Conservation (phyloP, 2,888 invertebrate species). For the Drosophila neoperkinsi region DNA sequence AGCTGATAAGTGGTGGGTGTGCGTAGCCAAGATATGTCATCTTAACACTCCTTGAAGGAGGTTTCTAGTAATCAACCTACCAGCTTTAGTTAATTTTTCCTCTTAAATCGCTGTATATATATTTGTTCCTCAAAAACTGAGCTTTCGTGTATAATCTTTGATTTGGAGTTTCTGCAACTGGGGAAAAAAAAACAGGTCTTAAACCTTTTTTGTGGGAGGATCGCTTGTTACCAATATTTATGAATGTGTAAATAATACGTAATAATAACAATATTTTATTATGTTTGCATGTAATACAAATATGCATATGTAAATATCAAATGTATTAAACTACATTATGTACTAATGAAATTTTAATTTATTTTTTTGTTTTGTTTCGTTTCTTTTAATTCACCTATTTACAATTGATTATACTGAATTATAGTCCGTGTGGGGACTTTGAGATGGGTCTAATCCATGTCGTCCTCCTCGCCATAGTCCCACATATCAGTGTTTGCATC, state of each 20-base stretch:
- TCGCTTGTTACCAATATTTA: no score
- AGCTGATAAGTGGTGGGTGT: not conserved
- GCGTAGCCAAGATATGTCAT: not conserved
- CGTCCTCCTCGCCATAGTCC: slow-evolving; percentile 87
- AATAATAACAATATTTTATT: no score
- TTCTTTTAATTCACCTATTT: slow-evolving; percentile 7
- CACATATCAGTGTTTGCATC: slow-evolving; percentile 85
- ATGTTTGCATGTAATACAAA: no score
- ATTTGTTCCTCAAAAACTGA: no score
- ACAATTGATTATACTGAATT: slow-evolving; percentile 11
- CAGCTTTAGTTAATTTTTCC: not conserved
- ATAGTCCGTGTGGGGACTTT: slow-evolving; percentile 14
- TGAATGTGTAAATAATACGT: no score
- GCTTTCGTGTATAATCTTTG: no score
- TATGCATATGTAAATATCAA: not conserved
- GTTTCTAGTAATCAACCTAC: not conserved
- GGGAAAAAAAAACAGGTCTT: no score
- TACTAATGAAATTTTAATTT: not conserved
- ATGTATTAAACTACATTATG: not conserved
- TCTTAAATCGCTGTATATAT: not conserved
- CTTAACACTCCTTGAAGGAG: not conserved
- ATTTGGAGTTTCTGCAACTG: no score
- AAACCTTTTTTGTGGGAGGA: no score
- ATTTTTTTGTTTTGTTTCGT: not conserved
- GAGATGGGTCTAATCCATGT: slow-evolving; percentile 25